These are phyloP conservation scores for Perithous albicinctus DNA, from an alignment of 2,888 invertebrate genomes.

Conservation along the genomic window DNA sequence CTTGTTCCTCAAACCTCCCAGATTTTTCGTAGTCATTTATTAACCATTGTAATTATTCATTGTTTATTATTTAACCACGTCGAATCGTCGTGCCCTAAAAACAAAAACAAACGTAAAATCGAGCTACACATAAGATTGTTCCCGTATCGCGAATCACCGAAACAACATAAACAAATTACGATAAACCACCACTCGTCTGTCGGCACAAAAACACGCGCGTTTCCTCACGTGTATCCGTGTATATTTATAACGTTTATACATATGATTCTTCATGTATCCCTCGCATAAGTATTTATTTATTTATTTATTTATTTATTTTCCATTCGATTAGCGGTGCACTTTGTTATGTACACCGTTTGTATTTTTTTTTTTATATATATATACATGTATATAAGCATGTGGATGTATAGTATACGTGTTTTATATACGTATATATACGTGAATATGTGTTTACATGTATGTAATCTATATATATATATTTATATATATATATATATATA, in stretches of 20 bases:
- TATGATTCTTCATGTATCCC: background rate
- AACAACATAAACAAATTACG: conserved; percentile 2
- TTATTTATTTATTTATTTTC: conserved; percentile 51
- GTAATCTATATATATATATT: conserved; percentile 52
- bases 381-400: conserved; percentile 37
- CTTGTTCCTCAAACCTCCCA: too few species aligned
- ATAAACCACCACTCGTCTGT: conserved; percentile 17
- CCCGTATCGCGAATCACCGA: background rate
- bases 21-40: too few species aligned
- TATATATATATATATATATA: conserved; percentile 59
- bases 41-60: too few species aligned
- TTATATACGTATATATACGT: conserved; percentile 62
- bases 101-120: too few species aligned
- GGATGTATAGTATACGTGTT: conserved; percentile 35
- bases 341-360: conserved; percentile 53
- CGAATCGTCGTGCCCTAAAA: too few species aligned
- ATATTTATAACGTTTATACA: conserved; percentile 28
- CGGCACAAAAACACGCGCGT: conserved; percentile 37
- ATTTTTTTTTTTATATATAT: too few species aligned
- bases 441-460: conserved; percentile 53
- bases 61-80: too few species aligned
- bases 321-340: conserved; percentile 47
- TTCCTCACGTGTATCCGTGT: conserved; percentile 34
- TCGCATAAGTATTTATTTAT: conserved; percentile 18
- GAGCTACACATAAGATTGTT: too few species aligned